A percentile compares a stretch with the other conserved stretches of the same genome.
Conservation (phyloP, 2,888 invertebrate species). For the Eumacrocentrus americanus region DNA sequence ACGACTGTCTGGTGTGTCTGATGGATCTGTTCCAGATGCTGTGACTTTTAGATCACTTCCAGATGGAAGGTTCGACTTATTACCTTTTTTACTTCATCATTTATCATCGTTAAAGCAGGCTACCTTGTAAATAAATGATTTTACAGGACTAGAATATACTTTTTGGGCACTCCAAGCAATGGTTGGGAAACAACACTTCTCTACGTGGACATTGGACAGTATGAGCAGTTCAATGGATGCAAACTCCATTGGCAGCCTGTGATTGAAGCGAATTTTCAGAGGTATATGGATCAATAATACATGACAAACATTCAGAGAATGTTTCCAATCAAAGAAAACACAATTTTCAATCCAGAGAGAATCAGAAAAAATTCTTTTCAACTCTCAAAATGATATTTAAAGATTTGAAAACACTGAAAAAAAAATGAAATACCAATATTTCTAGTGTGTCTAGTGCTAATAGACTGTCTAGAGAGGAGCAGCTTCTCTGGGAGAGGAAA, state of each 20-base stretch:
- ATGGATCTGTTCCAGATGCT: slow-evolving; percentile 78
- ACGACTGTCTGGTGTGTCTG: slow-evolving; percentile 77
- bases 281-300: slow-evolving; percentile 40
- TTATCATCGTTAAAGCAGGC: no score
- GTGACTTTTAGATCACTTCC: slow-evolving; percentile 80
- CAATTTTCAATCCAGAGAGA: neutral
- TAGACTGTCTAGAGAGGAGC: slow-evolving; percentile 84
- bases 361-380: no score
- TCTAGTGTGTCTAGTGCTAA: slow-evolving; percentile 63
- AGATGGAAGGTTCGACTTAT: slow-evolving; percentile 65
- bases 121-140: neutral
- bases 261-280: slow-evolving; percentile 76
- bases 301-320: neutral
- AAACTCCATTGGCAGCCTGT: slow-evolving; percentile 82
- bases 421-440: slow-evolving; percentile 24
- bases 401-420: neutral
- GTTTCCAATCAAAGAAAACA: neutral
- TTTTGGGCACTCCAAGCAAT: slow-evolving; percentile 84
- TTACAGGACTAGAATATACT: slow-evolving; percentile 81
- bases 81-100: neutral
- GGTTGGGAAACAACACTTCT: slow-evolving; percentile 90
- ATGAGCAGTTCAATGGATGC: slow-evolving; percentile 65
- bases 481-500: slow-evolving; percentile 89
- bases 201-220: slow-evolving; percentile 80
- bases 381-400: no score